These are phyloP conservation scores for Philereme transversata DNA, from an alignment of 2,888 invertebrate species.

Conservation along the genomic window DNA sequence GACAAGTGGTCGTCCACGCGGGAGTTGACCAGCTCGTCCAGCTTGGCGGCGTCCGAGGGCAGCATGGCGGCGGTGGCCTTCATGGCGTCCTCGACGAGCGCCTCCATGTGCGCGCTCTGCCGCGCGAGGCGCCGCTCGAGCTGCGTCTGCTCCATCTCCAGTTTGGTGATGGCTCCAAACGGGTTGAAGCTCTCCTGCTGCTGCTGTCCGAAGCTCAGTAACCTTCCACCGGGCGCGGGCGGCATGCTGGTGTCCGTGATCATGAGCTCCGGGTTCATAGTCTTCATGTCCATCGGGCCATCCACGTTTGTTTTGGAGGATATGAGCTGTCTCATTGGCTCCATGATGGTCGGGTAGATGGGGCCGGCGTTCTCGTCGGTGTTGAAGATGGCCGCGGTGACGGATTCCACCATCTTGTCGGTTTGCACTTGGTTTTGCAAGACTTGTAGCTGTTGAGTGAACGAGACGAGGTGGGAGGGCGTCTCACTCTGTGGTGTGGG, in stretches of 20 bases:
- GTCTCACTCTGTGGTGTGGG: conserved; percentile 62
- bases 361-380: conserved; percentile 57
- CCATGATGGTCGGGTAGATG: conserved; percentile 45
- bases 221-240: conserved; percentile 51
- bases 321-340: conserved; percentile 66
- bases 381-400: conserved; percentile 80
- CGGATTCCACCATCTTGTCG: conserved; percentile 80
- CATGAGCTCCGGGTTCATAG: conserved; percentile 62
- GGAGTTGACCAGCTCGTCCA: conserved; percentile 85
- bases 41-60: conserved; percentile 73
- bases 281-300: conserved; percentile 62
- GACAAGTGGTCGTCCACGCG: conserved; percentile 70
- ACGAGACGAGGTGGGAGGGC: conserved; percentile 68
- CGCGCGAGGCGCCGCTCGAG: conserved; percentile 68
- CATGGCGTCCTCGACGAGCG: conserved; percentile 77
- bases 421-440: conserved; percentile 79
- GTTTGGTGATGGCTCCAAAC: conserved; percentile 67
- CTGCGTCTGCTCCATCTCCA: conserved; percentile 66
- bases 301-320: conserved; percentile 56
- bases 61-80: conserved; percentile 74
- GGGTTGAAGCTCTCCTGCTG: conserved; percentile 64
- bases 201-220: conserved; percentile 60
- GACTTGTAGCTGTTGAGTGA: conserved; percentile 76
- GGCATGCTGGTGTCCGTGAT: conserved; percentile 56
- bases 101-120: conserved; percentile 77